phyloP scores from a whole-genome alignment of 2,888 invertebrate species.

The Drosophila tanythrix region DNA sequence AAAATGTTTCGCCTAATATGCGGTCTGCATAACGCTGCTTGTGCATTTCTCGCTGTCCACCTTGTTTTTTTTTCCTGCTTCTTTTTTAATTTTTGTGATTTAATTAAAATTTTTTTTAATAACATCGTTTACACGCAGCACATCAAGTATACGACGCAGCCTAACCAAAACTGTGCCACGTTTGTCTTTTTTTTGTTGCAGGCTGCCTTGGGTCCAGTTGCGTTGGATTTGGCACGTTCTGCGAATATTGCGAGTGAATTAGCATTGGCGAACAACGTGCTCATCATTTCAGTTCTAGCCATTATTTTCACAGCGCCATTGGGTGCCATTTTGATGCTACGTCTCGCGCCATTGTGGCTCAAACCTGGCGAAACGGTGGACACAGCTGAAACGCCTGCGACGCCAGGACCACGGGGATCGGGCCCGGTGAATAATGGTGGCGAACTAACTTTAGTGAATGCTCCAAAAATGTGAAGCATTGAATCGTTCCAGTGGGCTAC shows the following conservation, averaged over 20 bases:
- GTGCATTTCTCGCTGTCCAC: constrained; percentile 59
- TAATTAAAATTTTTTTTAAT: constrained; percentile 59
- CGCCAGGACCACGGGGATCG: constrained; percentile 3
- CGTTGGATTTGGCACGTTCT: constrained; percentile 86
- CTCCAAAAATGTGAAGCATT: constrained; percentile 28
- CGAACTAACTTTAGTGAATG: constrained; percentile 18
- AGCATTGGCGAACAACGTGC: constrained; percentile 85
- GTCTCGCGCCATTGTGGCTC: constrained; percentile 84
- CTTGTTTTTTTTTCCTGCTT: neutral
- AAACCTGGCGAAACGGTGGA: constrained; percentile 65
- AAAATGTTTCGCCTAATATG: constrained; percentile 72
- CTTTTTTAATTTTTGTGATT: constrained; percentile 39
- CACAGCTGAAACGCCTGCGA: constrained; percentile 30
- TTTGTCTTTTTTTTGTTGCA: constrained; percentile 66
- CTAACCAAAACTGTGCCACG: constrained; percentile 17
- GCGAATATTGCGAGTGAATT: constrained; percentile 67
- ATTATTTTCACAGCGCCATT: constrained; percentile 87
- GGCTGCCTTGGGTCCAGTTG: constrained; percentile 89
- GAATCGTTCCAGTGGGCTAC: neutral
- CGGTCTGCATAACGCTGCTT: constrained; percentile 51
- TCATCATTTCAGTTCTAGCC: constrained; percentile 86
- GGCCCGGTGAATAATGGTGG: constrained; percentile 5
- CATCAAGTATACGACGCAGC: constrained; percentile 66
- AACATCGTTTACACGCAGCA: constrained; percentile 44
- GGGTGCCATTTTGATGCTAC: constrained; percentile 85